Conservation (phyloP, 92 coral and sea anemone genomes). For the Nematostella vectensis region DNA sequence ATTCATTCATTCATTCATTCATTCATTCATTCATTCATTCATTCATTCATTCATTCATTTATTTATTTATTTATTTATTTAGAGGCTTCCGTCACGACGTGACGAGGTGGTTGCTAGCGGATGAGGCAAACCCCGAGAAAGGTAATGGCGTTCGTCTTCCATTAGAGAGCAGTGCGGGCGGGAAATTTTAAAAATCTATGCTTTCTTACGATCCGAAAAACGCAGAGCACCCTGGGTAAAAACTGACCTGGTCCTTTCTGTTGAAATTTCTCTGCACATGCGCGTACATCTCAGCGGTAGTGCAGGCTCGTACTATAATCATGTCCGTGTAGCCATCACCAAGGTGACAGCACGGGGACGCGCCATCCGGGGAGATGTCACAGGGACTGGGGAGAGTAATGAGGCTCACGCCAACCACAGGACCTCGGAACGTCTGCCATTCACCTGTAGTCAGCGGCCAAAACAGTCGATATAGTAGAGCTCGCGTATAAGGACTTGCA, state of each 20-base stretch:
- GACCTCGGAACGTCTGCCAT: slow-evolving; percentile 47
- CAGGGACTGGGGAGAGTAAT: slow-evolving; percentile 83
- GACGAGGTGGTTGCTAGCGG: too few relatives aligned
- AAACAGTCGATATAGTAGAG: not conserved
- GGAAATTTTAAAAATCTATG: too few relatives aligned
- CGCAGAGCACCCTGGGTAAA: too few relatives aligned
- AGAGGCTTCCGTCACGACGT: too few relatives aligned
- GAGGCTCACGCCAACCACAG: slow-evolving; percentile 60
- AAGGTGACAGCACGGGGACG: slow-evolving; percentile 79
- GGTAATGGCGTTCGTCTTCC: too few relatives aligned
- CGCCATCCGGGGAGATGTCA: slow-evolving; percentile 75
- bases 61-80: too few relatives aligned
- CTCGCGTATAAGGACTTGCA: not conserved
- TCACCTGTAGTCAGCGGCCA: slow-evolving; percentile 27
- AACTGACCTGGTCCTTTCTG: slow-evolving; percentile 82
- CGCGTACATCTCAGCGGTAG: slow-evolving; percentile 50
- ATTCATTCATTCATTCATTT: too few relatives aligned
- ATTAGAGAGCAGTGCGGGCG: too few relatives aligned
- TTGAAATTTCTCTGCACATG: slow-evolving; percentile 73
- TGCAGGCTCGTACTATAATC: slow-evolving; percentile 55
- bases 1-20: too few relatives aligned
- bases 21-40: too few relatives aligned
- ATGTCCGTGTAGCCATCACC: slow-evolving; percentile 79
- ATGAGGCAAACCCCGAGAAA: too few relatives aligned
- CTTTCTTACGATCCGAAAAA: too few relatives aligned